phyloP scores from a whole-genome alignment of 1,140 invertebrate genomes.

The Drosophila pseudoobscura region DNA sequence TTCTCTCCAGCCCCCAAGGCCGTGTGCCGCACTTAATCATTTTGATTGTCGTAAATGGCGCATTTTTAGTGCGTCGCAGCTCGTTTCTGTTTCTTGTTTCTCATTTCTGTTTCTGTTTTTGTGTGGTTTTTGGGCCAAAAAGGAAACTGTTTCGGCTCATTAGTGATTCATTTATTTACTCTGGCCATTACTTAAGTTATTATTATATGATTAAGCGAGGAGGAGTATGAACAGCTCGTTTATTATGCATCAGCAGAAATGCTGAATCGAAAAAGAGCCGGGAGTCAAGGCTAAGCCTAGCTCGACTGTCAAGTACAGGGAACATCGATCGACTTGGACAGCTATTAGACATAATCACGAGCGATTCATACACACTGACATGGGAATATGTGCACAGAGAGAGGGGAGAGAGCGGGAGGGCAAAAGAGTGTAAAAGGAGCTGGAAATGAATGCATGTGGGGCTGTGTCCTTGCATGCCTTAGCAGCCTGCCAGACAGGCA shows the following conservation, averaged over 20 bases:
- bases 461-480: slow-evolving; percentile 59
- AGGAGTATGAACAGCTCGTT: slow-evolving; percentile 47
- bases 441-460: slow-evolving; percentile 36
- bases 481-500: slow-evolving; percentile 52
- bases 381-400: slow-evolving; percentile 7
- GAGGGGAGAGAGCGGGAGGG: not conserved
- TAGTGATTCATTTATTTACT: slow-evolving; percentile 71
- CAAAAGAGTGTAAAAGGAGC: not conserved
- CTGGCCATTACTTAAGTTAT: slow-evolving; percentile 60
- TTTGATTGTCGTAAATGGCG: slow-evolving; percentile 79
- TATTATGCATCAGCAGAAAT: slow-evolving; percentile 50
- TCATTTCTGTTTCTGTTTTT: no score
- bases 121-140: slow-evolving; percentile 26
- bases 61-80: slow-evolving; percentile 57
- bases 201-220: slow-evolving; percentile 68
- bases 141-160: slow-evolving; percentile 66
- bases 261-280: slow-evolving; percentile 11
- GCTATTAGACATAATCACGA: slow-evolving; percentile 83
- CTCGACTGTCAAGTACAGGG: slow-evolving; percentile 65
- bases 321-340: slow-evolving; percentile 82
- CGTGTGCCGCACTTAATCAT: slow-evolving; percentile 69
- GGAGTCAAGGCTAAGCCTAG: not conserved
- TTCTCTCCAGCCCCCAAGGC: slow-evolving; percentile 31
- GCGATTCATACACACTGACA: slow-evolving; percentile 42
- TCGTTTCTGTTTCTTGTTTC: slow-evolving; percentile 14